A percentile compares a stretch with the other conserved stretches of the same genome.
Conservation (phyloP, 2,797 vertebrate species). For the Acridotheres tristis region DNA sequence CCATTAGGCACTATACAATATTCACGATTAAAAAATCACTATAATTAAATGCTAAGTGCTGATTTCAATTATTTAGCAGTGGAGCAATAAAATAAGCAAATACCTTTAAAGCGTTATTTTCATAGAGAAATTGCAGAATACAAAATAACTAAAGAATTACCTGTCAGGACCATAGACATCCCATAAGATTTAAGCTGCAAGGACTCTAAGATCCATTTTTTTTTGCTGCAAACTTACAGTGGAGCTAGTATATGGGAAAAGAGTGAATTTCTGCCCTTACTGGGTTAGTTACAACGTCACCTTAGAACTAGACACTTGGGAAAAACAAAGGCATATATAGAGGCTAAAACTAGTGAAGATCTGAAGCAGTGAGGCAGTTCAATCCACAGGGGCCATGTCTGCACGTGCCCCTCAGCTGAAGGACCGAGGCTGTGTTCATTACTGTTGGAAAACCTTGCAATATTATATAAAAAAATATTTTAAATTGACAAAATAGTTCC, state of each 20-base stretch:
- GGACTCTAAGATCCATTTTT: not conserved
- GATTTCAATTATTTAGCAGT: constrained; percentile 19
- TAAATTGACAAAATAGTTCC: not conserved
- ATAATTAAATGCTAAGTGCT: constrained; percentile 9
- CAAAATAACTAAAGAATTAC: not conserved
- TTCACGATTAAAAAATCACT: constrained; percentile 24
- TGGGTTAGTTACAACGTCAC: not conserved
- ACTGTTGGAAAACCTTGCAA: not conserved
- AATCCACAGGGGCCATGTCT: not conserved
- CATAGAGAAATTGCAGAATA: not conserved
- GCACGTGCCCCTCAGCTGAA: not conserved
- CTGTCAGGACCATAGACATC: not conserved
- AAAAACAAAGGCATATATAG: not conserved
- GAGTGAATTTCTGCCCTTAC: not conserved
- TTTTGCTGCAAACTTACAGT: not conserved
- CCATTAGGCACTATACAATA: not conserved
- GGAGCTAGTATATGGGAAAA: not conserved
- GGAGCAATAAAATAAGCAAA: constrained; percentile 20
- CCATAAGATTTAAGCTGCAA: not conserved
- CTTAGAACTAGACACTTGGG: not conserved
- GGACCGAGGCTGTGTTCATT: not conserved
- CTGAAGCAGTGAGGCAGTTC: not conserved
- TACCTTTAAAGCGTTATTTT: not conserved
- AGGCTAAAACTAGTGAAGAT: not conserved
- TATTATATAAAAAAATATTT: not conserved